These are phyloP conservation scores for Leistus spinibarbis DNA, from an alignment of 2,888 invertebrate species.

Conservation along the genomic window DNA sequence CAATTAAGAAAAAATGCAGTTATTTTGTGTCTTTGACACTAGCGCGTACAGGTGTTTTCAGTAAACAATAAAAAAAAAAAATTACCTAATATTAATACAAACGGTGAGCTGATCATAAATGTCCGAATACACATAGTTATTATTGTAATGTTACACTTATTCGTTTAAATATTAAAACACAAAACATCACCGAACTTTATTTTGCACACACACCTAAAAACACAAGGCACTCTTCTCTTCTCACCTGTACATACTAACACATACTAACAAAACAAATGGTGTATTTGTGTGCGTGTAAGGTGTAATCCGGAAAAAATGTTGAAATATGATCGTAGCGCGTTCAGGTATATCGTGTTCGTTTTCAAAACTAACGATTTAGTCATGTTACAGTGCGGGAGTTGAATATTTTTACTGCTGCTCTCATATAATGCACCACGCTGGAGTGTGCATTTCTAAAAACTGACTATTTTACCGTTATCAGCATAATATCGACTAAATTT, in stretches of 20 bases:
- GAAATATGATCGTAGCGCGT: not conserved
- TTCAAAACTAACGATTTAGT: constrained; percentile 6
- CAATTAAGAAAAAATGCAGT: not conserved
- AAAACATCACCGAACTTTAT: constrained; percentile 29
- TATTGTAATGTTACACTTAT: constrained; percentile 20
- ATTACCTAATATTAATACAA: constrained; percentile 25
- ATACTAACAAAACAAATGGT: not conserved
- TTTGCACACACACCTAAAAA: constrained; percentile 1
- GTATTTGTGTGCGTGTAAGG: not conserved
- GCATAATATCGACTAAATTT: too few relatives aligned
- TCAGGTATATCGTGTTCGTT: constrained; percentile 15
- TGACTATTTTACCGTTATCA: too few relatives aligned
- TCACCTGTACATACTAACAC: not conserved
- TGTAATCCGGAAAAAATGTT: not conserved
- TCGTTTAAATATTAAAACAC: constrained; percentile 28
- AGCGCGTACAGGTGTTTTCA: not conserved
- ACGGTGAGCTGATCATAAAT: constrained; percentile 13
- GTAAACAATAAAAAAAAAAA: constrained; percentile 1
- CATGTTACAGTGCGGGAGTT: not conserved
- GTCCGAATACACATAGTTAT: constrained; percentile 29
- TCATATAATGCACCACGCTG: too few relatives aligned
- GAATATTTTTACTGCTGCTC: too few relatives aligned
- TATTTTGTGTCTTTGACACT: not conserved
- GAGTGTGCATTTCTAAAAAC: too few relatives aligned
- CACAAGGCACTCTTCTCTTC: constrained; percentile 19